Evolutionary conservation across 2,113 vertebrate genomes (phyloP).

Genomic region (Amphilophus citrinellus): DNA sequence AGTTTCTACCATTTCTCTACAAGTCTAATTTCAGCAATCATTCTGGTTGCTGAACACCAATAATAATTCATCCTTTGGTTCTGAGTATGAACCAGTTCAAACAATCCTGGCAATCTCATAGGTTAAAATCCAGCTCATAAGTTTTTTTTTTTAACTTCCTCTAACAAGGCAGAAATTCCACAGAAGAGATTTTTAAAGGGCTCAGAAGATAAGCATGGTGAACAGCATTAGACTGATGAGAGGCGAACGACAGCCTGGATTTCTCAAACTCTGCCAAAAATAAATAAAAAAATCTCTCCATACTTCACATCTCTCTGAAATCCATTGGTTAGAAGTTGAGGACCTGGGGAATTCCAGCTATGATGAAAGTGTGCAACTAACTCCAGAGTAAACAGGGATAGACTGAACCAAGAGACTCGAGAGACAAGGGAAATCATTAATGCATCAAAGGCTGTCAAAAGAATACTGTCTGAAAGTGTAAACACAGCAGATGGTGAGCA

Average conservation of each 20-base stretch:
- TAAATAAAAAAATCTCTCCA: background rate
- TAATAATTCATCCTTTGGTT: background rate
- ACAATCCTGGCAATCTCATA: background rate
- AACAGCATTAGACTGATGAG: slow-evolving; percentile 10
- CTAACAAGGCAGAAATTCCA: slow-evolving; percentile 23
- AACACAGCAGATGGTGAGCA: slow-evolving; percentile 64
- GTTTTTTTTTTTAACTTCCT: background rate
- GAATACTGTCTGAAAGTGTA: slow-evolving; percentile 59
- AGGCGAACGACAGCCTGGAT: slow-evolving; percentile 36
- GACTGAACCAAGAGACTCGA: slow-evolving; percentile 46
- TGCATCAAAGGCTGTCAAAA: slow-evolving; percentile 74
- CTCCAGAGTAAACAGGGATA: slow-evolving; percentile 64
- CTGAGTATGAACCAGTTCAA: slow-evolving; percentile 1
- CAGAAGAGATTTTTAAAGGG: slow-evolving; percentile 8
- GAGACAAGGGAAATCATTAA: slow-evolving; percentile 67
- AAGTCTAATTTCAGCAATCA: background rate
- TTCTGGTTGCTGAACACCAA: background rate
- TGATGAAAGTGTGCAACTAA: slow-evolving; percentile 68
- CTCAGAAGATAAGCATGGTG: slow-evolving; percentile 28
- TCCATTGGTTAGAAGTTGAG: slow-evolving; percentile 49
- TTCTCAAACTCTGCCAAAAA: slow-evolving; percentile 42
- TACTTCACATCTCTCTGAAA: slow-evolving; percentile 37
- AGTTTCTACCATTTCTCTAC: background rate
- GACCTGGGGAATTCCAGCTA: slow-evolving; percentile 66
- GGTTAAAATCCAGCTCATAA: slow-evolving; percentile 9